phyloP scores from a whole-genome alignment of 2,888 invertebrate genomes.

The Troides helena region DNA sequence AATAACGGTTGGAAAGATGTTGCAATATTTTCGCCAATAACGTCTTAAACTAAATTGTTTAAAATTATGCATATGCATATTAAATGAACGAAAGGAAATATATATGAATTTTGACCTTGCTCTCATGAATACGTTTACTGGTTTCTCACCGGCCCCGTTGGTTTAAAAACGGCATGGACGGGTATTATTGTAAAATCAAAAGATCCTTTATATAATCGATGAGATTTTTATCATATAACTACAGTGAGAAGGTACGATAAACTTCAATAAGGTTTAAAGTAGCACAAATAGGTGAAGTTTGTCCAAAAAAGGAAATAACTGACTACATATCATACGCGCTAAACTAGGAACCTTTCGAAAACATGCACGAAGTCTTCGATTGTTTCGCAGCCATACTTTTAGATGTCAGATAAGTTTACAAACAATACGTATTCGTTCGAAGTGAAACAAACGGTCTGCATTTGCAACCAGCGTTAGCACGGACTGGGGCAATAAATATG shows the following conservation, averaged over 20 bases:
- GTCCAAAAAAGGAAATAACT: constrained; percentile 5
- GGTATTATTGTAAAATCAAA: constrained; percentile 23
- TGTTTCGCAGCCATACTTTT: constrained; percentile 23
- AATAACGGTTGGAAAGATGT: constrained; percentile 50
- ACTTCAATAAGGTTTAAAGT: neutral
- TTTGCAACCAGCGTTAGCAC: constrained; percentile 34
- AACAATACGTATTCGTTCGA: constrained; percentile 27
- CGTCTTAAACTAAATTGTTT: constrained; percentile 35
- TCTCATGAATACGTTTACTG: constrained; percentile 30
- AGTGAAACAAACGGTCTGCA: constrained; percentile 29
- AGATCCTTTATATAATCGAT: constrained; percentile 9
- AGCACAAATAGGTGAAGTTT: neutral
- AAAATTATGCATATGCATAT: constrained; percentile 29
- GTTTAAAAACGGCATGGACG: constrained; percentile 11
- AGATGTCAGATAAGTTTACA: constrained; percentile 30
- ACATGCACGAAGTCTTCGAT: constrained; percentile 20
- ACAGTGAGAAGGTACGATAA: neutral
- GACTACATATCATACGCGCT: constrained; percentile 13
- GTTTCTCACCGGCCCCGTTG: constrained; percentile 27
- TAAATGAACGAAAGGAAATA: constrained; percentile 36
- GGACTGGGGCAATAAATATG: constrained; percentile 42
- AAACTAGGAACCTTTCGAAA: constrained; percentile 16
- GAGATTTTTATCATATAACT: neutral
- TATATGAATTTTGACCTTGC: constrained; percentile 38
- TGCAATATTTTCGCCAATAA: constrained; percentile 38